Conservation (phyloP, 2,888 invertebrate species). For the Pycnomerus fuliginosus region DNA sequence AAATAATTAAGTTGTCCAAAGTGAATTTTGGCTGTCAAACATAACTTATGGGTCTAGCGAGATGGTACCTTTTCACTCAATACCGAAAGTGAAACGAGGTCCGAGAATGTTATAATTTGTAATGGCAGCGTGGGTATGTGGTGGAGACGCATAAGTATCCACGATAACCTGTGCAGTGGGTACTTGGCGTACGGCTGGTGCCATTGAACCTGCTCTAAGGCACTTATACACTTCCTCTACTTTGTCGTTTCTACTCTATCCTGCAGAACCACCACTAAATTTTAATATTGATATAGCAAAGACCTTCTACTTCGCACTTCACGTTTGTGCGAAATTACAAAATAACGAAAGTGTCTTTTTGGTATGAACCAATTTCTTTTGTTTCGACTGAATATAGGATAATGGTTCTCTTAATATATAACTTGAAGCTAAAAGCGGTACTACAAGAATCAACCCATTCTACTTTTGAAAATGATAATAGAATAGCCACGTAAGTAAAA, state of each 20-base stretch:
- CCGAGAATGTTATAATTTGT: slow-evolving; percentile 18
- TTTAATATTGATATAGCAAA: slow-evolving; percentile 2
- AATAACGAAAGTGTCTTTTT: too few species aligned
- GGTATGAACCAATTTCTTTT: too few species aligned
- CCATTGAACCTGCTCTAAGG: slow-evolving; percentile 36
- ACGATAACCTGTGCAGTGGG: slow-evolving; percentile 24
- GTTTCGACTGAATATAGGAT: too few species aligned
- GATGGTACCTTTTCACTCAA: too few species aligned
- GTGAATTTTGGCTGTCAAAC: not conserved
- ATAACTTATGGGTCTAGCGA: slow-evolving; percentile 3
- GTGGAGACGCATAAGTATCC: slow-evolving; percentile 22
- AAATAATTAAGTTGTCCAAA: slow-evolving; percentile 2
- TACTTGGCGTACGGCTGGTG: slow-evolving; percentile 28
- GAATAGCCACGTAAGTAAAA: too few species aligned
- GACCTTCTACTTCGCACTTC: too few species aligned
- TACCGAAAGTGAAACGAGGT: too few species aligned
- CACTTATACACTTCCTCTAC: slow-evolving; percentile 32
- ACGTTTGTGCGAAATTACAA: too few species aligned
- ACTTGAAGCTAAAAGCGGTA: too few species aligned
- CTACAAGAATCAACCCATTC: too few species aligned
- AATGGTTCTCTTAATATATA: too few species aligned
- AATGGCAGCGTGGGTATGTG: slow-evolving; percentile 19
- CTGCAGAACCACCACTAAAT: slow-evolving; percentile 11
- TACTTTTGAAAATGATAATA: too few species aligned
- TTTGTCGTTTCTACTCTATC: slow-evolving; percentile 21